Evolutionary conservation across 2,888 invertebrate species (phyloP), one percentile per base, ranked within the genome.

Genomic region (Callimorpha dominula): DNA sequence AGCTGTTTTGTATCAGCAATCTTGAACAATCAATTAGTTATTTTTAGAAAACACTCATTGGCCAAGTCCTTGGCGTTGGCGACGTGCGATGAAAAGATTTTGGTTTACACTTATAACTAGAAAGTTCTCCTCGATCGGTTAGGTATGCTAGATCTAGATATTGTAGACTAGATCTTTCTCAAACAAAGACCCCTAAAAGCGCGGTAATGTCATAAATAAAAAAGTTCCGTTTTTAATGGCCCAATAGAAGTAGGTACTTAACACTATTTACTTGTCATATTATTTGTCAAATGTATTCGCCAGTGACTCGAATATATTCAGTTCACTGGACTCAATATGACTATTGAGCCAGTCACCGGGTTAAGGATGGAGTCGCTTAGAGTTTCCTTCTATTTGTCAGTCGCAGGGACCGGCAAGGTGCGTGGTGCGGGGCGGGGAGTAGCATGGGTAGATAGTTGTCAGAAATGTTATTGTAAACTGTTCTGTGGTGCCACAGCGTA

Each of bases 281-380:
- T 50, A 65, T 54, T 50, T 40, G 17, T 42, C 54, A 67, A 67
- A 57, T 60, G 31, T 43, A 20, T 46, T 20, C 46, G 43, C 15
- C 68, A 68, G 57, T 57, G 68, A 50, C 65, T 65, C 65, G 65
- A 15, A 65, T 65, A 65, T 50, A 65, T 50, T 49, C 50, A 50
- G 50, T 65, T 40, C 65, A 65, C 65, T 65, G 40, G 50, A 50
- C 65, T 50, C 50, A 31, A 50, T 49, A 15, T n/a, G n/a, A n/a
- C n/a, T n/a, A 31, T 49, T 31, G 3, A 49, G 31, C 8, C 15
- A 49, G 65, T 65, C 49, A 14, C 15, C 49, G 65, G 46, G 49
- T 65, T 4, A 50, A 49, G 65, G 49, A 31, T 20, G 15, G 49
- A 62, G 62, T 40, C 49, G 49, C 65, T 40, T 50, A 65, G 50